These are phyloP conservation scores for Etheostoma nigrum DNA, from an alignment of 2,797 vertebrate genomes.

Conservation along the genomic window DNA sequence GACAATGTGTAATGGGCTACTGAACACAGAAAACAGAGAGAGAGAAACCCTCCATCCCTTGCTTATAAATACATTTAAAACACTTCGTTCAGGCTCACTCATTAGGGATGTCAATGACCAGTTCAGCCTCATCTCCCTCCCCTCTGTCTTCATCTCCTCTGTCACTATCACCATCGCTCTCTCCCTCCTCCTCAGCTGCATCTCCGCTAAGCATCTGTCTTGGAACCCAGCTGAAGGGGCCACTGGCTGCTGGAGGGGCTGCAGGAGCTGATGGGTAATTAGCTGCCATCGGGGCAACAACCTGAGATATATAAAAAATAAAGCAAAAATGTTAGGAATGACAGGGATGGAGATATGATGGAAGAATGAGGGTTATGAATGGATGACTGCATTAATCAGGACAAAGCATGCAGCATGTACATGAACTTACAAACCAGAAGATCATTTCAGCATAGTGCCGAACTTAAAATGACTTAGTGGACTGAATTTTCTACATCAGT, in stretches of 20 bases:
- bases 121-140: conserved; percentile 91
- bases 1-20: conserved; percentile 8
- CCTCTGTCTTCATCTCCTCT: conserved; percentile 88
- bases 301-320: conserved; percentile 64
- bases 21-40: not conserved
- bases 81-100: conserved; percentile 76
- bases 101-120: conserved; percentile 95
- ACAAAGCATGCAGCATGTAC: conserved; percentile 28
- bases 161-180: conserved; percentile 87
- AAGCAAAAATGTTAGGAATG: not conserved
- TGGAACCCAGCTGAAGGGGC: conserved; percentile 91
- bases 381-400: conserved; percentile 26
- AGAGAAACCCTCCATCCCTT: not conserved
- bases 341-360: not conserved
- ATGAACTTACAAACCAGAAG: conserved; percentile 16
- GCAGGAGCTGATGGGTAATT: conserved; percentile 81
- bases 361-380: conserved; percentile 12
- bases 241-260: conserved; percentile 69
- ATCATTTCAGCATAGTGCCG: conserved; percentile 2
- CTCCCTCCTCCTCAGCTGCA: conserved; percentile 89
- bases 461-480: not conserved
- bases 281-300: conserved; percentile 80
- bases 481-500: not conserved
- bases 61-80: conserved; percentile 41
- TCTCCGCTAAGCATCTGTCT: conserved; percentile 93